Base-by-base conservation (phyloP, 2,888 invertebrate species). In the Hanleya hanleyi region DNA sequence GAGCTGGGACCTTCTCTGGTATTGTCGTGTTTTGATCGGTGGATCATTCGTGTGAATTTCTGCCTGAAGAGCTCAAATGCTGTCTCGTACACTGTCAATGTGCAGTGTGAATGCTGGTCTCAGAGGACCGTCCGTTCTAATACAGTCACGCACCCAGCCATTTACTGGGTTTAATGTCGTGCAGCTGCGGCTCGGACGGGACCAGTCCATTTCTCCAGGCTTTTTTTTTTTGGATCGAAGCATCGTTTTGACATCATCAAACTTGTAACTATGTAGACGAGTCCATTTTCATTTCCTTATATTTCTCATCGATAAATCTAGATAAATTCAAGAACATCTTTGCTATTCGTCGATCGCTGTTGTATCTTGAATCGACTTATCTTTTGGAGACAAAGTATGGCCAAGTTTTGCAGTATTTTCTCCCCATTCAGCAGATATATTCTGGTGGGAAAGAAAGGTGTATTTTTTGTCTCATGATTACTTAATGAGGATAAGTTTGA, bases 121-220 rank as follows among this genome's bases (percentile, higher is more conserved):
- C 57, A 4, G 32, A 32, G 57, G 57, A 57, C 22, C 29, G 4
- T 32, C 12, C 26, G 12, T 29, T 57, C 47, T 57, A 57, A 57
- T 57, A 57, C 57, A 57, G 57, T 57, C 57, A 57, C 57, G 57
- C 57, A 57, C 3, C 32, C 57, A 26, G 57, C 15, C 57, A 57
- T 22, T 29, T 29, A 29, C 57, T 29, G 15, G 32, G 22, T 57
- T 57, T 57, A 29, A 57, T 57, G 15, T 15, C 32, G 29, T 22
- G 26, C 57, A 57, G 57, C 57, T 57, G 57, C 57, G 57, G 29
- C 57, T 57, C 57, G n/a, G n/a, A n/a, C n/a, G n/a, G n/a, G n/a
- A n/a, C n/a, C n/a, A n/a, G n/a, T n/a, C n/a, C 22, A 2, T 57
- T 22, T 29, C 9, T 9, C 9, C 41, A 41, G 9, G 41, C 18